phyloP scores from a whole-genome alignment of 2,888 invertebrate genomes.

The Volucella zonaria region DNA sequence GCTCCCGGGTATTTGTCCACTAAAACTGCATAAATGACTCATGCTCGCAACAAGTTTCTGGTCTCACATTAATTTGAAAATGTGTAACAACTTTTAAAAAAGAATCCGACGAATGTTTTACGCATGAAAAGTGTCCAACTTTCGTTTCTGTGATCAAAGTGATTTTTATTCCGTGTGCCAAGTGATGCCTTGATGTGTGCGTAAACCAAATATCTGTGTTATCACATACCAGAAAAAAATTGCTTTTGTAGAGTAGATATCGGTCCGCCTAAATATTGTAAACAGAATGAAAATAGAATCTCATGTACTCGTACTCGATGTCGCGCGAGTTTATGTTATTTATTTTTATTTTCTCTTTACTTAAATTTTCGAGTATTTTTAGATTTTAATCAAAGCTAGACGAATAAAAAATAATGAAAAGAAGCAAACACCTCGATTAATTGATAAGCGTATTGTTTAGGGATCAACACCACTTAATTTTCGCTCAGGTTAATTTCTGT shows the following conservation, averaged over 20 bases:
- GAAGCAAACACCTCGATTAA: background rate
- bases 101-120: background rate
- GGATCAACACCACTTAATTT: conserved; percentile 21
- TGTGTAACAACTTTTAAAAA: background rate
- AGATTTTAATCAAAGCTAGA: conserved; percentile 20
- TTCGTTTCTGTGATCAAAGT: conserved; percentile 2
- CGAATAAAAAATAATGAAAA: background rate
- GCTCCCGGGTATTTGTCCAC: background rate
- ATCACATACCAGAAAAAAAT: conserved; percentile 20
- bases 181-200: conserved; percentile 11
- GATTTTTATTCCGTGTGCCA: background rate
- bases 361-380: conserved; percentile 30
- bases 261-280: conserved; percentile 19
- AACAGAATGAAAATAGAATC: conserved; percentile 36
- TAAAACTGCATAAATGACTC: conserved; percentile 5
- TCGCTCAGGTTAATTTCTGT: conserved; percentile 2
- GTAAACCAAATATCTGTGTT: conserved; percentile 3
- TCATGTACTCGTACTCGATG: conserved; percentile 15
- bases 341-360: background rate
- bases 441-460: conserved; percentile 42
- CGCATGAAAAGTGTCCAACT: conserved; percentile 28
- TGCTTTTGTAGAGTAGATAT: conserved; percentile 9
- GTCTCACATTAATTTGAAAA: conserved; percentile 13
- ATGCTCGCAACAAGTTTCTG: background rate
- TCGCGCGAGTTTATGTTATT: conserved; percentile 29